Evolutionary conservation across 2,888 invertebrate species (phyloP).

Genomic region (Lomographa bimaculata): DNA sequence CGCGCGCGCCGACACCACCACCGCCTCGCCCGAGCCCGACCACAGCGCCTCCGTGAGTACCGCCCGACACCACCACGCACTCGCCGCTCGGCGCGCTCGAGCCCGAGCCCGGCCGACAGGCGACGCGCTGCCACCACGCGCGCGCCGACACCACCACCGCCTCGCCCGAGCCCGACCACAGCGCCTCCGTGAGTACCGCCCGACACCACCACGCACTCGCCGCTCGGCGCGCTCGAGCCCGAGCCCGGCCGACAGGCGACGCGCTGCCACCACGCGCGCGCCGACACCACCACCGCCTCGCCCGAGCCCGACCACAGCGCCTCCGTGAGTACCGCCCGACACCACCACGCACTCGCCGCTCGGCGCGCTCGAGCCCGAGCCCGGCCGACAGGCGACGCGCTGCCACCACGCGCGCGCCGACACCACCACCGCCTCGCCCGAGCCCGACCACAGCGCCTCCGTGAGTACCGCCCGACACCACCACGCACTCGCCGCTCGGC

Average conservation of each 20-base stretch:
- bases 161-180: slow-evolving; percentile 72
- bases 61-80: slow-evolving; percentile 93
- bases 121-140: slow-evolving; percentile 42
- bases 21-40: slow-evolving; percentile 73
- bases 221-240: slow-evolving; percentile 83
- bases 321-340: slow-evolving; percentile 87
- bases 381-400: slow-evolving; percentile 41
- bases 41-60: slow-evolving; percentile 77
- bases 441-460: slow-evolving; percentile 70
- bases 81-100: slow-evolving; percentile 88
- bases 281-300: slow-evolving; percentile 75
- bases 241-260: slow-evolving; percentile 41
- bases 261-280: slow-evolving; percentile 45
- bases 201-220: slow-evolving; percentile 93
- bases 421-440: slow-evolving; percentile 75
- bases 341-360: slow-evolving; percentile 93
- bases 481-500: slow-evolving; percentile 91
- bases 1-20: slow-evolving; percentile 72
- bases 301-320: slow-evolving; percentile 73
- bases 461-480: slow-evolving; percentile 91
- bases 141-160: slow-evolving; percentile 74
- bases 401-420: slow-evolving; percentile 57
- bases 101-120: slow-evolving; percentile 41
- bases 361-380: slow-evolving; percentile 75
- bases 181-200: slow-evolving; percentile 85